These are phyloP conservation scores for Chrysolina haemoptera DNA, from an alignment of 2,888 invertebrate species.

Conservation along the genomic window DNA sequence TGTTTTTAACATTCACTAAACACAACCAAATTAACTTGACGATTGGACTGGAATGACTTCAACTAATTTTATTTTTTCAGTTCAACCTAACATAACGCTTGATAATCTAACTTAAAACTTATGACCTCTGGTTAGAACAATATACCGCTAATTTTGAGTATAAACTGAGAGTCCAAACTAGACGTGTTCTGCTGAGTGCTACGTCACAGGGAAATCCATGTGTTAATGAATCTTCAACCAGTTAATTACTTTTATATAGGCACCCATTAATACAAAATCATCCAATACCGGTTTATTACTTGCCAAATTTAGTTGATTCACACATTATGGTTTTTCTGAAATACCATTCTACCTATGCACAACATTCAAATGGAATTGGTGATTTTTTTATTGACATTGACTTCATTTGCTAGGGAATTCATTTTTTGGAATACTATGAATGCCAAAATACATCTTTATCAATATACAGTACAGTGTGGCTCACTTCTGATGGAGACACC, in stretches of 20 bases:
- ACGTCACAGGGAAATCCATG: slow-evolving; percentile 47
- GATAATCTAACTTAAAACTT: not conserved
- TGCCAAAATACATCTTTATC: no score
- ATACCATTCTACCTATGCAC: slow-evolving; percentile 1
- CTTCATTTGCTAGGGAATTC: no score
- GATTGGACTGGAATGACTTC: slow-evolving; percentile 16
- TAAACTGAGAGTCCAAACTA: slow-evolving; percentile 13
- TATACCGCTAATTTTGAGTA: slow-evolving; percentile 18
- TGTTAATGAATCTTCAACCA: slow-evolving; percentile 21
- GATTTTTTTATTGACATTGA: not conserved
- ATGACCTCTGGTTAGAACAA: not conserved
- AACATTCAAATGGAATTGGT: not conserved
- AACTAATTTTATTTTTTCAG: not conserved
- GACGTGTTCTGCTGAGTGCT: slow-evolving; percentile 19
- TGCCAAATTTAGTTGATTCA: not conserved
- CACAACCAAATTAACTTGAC: slow-evolving; percentile 22
- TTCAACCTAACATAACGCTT: not conserved
- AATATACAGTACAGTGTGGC: no score
- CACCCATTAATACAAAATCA: slow-evolving; percentile 24
- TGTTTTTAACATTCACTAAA: slow-evolving; percentile 26
- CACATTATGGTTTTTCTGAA: not conserved
- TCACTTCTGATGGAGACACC: no score
- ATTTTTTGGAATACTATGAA: no score
- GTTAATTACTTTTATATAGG: slow-evolving; percentile 35
- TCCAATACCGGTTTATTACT: not conserved